Evolutionary conservation across 2,113 vertebrate genomes (phyloP).

Genomic region (Pollachius pollachius): DNA sequence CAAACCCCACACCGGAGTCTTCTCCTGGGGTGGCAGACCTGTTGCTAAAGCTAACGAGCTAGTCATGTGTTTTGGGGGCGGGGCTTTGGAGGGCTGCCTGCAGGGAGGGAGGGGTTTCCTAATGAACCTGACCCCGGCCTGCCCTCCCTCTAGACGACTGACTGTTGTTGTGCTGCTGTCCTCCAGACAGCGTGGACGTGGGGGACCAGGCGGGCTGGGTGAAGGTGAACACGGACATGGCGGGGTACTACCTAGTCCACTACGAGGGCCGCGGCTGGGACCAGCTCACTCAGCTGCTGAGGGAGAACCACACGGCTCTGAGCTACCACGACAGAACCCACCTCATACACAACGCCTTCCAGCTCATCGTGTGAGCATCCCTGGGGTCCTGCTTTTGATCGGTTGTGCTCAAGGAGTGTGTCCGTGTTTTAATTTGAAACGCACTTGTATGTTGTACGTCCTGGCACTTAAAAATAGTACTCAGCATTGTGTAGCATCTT

Average conservation of each 20-base stretch:
- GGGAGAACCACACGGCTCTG: conserved; percentile 74
- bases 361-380: conserved; percentile 74
- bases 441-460: neutral
- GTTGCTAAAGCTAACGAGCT: no score
- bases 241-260: conserved; percentile 79
- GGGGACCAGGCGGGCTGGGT: conserved; percentile 69
- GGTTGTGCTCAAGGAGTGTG: neutral
- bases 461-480: no score
- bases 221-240: conserved; percentile 79
- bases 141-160: no score
- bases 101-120: no score
- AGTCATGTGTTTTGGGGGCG: no score
- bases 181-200: conserved; percentile 67
- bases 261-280: conserved; percentile 77
- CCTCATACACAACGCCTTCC: conserved; percentile 77
- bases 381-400: neutral
- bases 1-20: no score
- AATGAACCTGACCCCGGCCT: no score
- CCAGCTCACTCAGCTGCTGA: conserved; percentile 63
- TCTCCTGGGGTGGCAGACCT: no score
- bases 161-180: neutral
- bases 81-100: no score
- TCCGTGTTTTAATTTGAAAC: neutral
- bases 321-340: conserved; percentile 76
- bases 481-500: no score